Conservation (phyloP, 1,140 invertebrate genomes). For the Mylabris phalerata region DNA sequence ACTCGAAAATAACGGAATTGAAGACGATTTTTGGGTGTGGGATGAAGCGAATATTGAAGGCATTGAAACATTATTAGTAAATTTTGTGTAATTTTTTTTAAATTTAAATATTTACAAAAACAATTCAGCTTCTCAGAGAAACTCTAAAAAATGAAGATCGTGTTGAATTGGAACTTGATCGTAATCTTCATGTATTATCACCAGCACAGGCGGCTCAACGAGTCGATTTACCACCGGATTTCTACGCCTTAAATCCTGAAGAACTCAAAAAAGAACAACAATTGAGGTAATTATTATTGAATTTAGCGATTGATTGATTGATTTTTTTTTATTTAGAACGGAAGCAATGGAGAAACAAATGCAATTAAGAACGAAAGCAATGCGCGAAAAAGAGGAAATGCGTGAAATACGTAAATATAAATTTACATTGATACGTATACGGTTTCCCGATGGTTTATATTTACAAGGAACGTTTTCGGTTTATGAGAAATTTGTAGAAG, state of each 20-base stretch:
- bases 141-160: slow-evolving; percentile 71
- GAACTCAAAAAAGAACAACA: slow-evolving; percentile 82
- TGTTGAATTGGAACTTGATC: slow-evolving; percentile 74
- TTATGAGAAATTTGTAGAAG: slow-evolving; percentile 62
- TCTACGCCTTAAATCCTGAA: slow-evolving; percentile 69
- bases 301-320: background rate
- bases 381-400: slow-evolving; percentile 81
- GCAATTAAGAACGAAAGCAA: slow-evolving; percentile 84
- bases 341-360: slow-evolving; percentile 72
- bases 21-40: slow-evolving; percentile 61
- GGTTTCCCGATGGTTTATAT: slow-evolving; percentile 80
- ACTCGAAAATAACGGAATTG: slow-evolving; percentile 48
- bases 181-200: slow-evolving; percentile 75
- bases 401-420: slow-evolving; percentile 74
- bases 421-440: slow-evolving; percentile 74
- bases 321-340: slow-evolving; percentile 45
- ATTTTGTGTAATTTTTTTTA: slow-evolving; percentile 15
- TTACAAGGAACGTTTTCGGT: slow-evolving; percentile 79
- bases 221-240: slow-evolving; percentile 70
- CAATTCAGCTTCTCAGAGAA: slow-evolving; percentile 60
- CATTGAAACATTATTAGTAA: slow-evolving; percentile 51
- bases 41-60: slow-evolving; percentile 48
- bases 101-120: slow-evolving; percentile 1
- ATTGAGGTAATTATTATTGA: slow-evolving; percentile 48
- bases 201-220: slow-evolving; percentile 64